These are phyloP conservation scores for Chrysomela aeneicollis DNA, from an alignment of 2,888 invertebrate genomes.

Conservation along the genomic window DNA sequence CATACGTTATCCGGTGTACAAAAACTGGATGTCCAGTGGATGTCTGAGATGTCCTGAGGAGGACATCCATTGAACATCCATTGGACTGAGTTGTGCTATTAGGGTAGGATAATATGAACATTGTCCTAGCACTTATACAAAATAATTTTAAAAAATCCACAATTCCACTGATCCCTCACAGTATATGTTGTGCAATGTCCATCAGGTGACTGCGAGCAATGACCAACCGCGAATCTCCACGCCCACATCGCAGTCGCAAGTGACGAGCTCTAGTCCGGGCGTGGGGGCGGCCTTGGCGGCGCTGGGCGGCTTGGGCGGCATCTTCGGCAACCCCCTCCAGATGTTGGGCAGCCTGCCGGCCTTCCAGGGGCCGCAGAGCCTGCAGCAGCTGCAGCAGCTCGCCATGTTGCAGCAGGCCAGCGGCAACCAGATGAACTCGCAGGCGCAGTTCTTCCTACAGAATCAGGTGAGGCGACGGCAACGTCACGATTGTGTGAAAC, in stretches of 20 bases:
- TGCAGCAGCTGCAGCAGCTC: slow-evolving; percentile 73
- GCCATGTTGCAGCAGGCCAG: slow-evolving; percentile 63
- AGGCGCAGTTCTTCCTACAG: slow-evolving; percentile 78
- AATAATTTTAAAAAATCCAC: too few relatives aligned
- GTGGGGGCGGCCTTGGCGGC: slow-evolving; percentile 64
- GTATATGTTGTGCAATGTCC: too few relatives aligned
- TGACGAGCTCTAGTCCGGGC: slow-evolving; percentile 58
- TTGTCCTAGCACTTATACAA: too few relatives aligned
- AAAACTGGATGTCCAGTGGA: too few relatives aligned
- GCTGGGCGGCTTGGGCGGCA: slow-evolving; percentile 58
- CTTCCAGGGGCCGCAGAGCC: slow-evolving; percentile 70
- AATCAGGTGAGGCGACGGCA: slow-evolving; percentile 69
- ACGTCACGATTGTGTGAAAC: neutral
- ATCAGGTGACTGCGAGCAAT: slow-evolving; percentile 58
- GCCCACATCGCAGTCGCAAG: slow-evolving; percentile 59
- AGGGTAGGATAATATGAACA: too few relatives aligned
- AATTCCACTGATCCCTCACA: too few relatives aligned
- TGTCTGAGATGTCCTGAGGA: too few relatives aligned
- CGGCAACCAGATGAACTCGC: slow-evolving; percentile 61
- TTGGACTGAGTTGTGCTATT: too few relatives aligned
- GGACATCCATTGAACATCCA: too few relatives aligned
- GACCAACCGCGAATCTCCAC: slow-evolving; percentile 56
- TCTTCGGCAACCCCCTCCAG: slow-evolving; percentile 59
- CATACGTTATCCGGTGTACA: too few relatives aligned
- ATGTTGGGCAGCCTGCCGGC: slow-evolving; percentile 63